Conservation (phyloP, 2,797 vertebrate genomes). For the Hapalemur alaotrensis region DNA sequence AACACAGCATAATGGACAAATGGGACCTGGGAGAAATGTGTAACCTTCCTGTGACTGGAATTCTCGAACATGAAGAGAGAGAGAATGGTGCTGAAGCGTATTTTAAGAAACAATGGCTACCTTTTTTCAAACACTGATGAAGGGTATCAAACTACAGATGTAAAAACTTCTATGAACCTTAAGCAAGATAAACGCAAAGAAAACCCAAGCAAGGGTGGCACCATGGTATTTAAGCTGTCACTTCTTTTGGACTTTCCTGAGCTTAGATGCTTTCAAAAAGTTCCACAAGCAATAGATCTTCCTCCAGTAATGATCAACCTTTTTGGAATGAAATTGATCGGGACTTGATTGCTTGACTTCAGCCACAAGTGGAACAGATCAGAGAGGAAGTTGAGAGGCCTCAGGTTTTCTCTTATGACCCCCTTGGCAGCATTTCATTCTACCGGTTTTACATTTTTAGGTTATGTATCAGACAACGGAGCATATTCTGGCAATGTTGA, state of each 20-base stretch:
- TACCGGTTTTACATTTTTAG: neutral
- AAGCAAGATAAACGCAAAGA: neutral
- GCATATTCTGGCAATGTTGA: no score
- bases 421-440: accelerated
- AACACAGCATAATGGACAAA: neutral
- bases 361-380: neutral
- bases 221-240: accelerated
- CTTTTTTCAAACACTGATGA: neutral
- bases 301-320: neutral
- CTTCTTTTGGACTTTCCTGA: neutral
- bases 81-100: neutral
- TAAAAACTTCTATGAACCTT: neutral
- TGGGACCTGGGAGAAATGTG: neutral
- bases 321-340: neutral
- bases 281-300: neutral
- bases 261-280: neutral
- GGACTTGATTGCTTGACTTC: neutral
- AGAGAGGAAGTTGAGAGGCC: no score
- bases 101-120: neutral
- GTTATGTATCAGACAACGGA: no score
- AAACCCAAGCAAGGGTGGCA: neutral
- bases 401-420: accelerated
- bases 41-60: neutral
- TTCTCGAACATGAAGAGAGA: neutral
- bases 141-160: neutral